Percentiles rank a stretch among this genome's conserved stretches.
phyloP scores from a whole-genome alignment of 2,888 invertebrate species.

The Amaurobius ferox region DNA sequence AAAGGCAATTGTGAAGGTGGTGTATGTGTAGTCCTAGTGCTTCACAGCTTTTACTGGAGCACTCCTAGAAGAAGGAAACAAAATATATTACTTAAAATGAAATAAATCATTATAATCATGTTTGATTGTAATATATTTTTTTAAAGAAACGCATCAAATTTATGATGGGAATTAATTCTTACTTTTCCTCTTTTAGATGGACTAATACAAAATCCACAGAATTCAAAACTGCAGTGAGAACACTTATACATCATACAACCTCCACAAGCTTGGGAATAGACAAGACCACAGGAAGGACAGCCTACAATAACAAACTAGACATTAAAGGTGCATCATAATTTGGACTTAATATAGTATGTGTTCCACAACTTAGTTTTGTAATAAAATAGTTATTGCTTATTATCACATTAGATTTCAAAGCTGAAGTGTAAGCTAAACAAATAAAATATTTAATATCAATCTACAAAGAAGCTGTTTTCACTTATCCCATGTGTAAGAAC shows the following conservation, averaged over 20 bases:
- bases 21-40: slow-evolving; percentile 90
- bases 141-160: no score
- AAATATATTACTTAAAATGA: not conserved
- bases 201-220: slow-evolving; percentile 94
- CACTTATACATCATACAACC: slow-evolving; percentile 99
- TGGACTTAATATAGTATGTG: no score
- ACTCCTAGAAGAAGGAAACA: slow-evolving; percentile 31
- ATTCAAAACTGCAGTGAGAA: slow-evolving; percentile 93
- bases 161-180: slow-evolving; percentile 70
- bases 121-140: no score
- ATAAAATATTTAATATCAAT: no score
- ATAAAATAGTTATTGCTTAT: no score
- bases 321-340: no score
- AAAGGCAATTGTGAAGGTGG: slow-evolving; percentile 95
- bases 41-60: slow-evolving; percentile 32
- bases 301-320: no score
- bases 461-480: no score
- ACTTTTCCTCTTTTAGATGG: slow-evolving; percentile 89
- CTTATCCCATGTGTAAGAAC: no score
- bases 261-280: slow-evolving; percentile 90
- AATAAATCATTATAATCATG: not conserved
- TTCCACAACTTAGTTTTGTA: no score
- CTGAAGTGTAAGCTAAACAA: no score
- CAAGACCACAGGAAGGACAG: slow-evolving; percentile 94
- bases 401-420: no score